These are phyloP conservation scores for Heterotilapia buettikoferi DNA, from an alignment of 2,113 vertebrate genomes.

Conservation along the genomic window DNA sequence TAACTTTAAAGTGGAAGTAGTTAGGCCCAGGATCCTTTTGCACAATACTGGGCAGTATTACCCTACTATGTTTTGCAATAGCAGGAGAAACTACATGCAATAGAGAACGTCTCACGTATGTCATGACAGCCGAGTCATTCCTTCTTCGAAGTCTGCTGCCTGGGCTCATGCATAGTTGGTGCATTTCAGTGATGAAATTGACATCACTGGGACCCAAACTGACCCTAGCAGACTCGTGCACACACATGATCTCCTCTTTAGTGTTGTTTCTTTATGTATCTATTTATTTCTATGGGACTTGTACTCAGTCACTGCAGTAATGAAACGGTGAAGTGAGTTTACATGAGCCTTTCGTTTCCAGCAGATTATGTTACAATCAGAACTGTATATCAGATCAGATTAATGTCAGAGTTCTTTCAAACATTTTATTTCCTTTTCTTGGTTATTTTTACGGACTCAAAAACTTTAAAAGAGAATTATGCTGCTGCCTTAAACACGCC, in stretches of 20 bases:
- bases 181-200: not conserved
- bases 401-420: not conserved
- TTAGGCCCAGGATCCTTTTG: not conserved
- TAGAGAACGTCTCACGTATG: rapidly evolving
- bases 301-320: not conserved
- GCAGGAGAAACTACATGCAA: not conserved
- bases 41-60: not conserved
- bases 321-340: not conserved
- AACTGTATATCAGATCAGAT: not conserved
- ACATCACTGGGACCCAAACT: not conserved
- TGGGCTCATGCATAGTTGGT: rapidly evolving
- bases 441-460: not conserved
- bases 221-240: rapidly evolving
- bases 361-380: not conserved
- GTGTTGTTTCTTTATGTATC: not conserved
- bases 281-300: not conserved
- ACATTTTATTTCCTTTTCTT: not conserved
- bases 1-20: not conserved
- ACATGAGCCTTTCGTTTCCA: not conserved
- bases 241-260: not conserved
- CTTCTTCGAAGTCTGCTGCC: not conserved
- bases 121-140: rapidly evolving
- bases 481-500: not conserved
- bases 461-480: not conserved
- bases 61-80: not conserved